Evolutionary conservation across 2,888 invertebrate species (phyloP), one percentile per base, ranked within the genome.

Genomic region (Hypomecis punctinalis): DNA sequence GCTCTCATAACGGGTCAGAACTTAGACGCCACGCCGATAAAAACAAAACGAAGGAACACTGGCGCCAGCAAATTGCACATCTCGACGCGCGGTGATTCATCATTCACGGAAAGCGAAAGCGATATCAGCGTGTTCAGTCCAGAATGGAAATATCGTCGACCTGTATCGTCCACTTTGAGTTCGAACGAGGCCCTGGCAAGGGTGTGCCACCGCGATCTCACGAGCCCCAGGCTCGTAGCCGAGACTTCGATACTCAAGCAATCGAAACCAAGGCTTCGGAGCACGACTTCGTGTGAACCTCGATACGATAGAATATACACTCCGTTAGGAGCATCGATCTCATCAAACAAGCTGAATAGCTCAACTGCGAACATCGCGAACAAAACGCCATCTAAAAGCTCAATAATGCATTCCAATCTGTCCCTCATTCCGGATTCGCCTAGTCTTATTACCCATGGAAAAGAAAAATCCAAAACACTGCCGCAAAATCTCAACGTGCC

Each of bases 381-480:
- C 66, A 90, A 86, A 74, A 75, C 77, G 58, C 74, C 78, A 11
- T 81, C 85, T 5, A 89, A 88, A 73, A 84, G 76, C 69, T 86
- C 88, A 51, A 86, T 91, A 60, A 84, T 90, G 74, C 90, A 90
- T 72, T 93, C 91, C 4, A 92, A 93, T 75, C 77, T 93, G 63
- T 93, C 93, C 6, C 74, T 93, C 46, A 88, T 93, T 78, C 88
- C 93, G 23, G 92, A 93, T 71, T 89, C 91, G 0, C 91, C 93
- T 8, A 89, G 89, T 75, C 72, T 95, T 88, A 72, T 85, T 33
- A 79, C 89, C 13, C 88, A 90, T 40, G 79, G 77, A 6, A 93
- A 89, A 73, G 94, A 94, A 74, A 95, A 95, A 83, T 94, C 95
- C 1, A 94, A 94, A 86, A 95, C 95, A 0, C 82, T 95, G 64